phyloP scores from a whole-genome alignment of 2,797 vertebrate species.

The Melopsittacus undulatus region DNA sequence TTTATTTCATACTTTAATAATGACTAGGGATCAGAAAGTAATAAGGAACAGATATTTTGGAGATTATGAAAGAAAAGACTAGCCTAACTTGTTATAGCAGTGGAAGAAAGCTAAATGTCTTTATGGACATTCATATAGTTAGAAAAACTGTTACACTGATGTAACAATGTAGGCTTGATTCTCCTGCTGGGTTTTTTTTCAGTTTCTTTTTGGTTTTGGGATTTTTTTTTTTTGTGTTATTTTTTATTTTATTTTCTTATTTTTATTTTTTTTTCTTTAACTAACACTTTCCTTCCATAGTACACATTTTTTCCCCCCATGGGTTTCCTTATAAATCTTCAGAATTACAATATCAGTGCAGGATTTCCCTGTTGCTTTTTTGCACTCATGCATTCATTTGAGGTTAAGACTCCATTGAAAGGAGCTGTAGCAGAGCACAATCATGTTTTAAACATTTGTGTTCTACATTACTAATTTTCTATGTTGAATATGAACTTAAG shows the following conservation, averaged over 20 bases:
- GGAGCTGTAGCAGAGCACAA: background rate
- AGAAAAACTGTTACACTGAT: background rate
- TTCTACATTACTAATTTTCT: background rate
- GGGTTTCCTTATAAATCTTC: background rate
- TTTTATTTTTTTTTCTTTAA: background rate
- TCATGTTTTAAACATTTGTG: background rate
- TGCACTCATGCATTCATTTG: background rate
- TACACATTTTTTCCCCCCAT: background rate
- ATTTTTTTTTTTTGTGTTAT: fast-evolving
- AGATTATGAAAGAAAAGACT: background rate
- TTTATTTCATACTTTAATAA: background rate
- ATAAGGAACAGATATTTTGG: background rate
- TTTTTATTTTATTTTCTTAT: too few relatives aligned
- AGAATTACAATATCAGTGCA: background rate
- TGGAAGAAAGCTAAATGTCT: background rate
- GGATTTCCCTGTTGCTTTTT: background rate
- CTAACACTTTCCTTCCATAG: background rate
- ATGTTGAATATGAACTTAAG: background rate
- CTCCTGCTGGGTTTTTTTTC: background rate
- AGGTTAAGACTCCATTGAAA: background rate
- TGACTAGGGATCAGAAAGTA: background rate
- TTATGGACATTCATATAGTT: background rate
- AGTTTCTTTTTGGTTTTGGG: background rate
- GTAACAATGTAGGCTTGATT: background rate
- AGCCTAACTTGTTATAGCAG: background rate